Evolutionary conservation across 2,888 invertebrate species (phyloP), one percentile per base, ranked within the genome.

Genomic region (Eupithecia subumbrata): DNA sequence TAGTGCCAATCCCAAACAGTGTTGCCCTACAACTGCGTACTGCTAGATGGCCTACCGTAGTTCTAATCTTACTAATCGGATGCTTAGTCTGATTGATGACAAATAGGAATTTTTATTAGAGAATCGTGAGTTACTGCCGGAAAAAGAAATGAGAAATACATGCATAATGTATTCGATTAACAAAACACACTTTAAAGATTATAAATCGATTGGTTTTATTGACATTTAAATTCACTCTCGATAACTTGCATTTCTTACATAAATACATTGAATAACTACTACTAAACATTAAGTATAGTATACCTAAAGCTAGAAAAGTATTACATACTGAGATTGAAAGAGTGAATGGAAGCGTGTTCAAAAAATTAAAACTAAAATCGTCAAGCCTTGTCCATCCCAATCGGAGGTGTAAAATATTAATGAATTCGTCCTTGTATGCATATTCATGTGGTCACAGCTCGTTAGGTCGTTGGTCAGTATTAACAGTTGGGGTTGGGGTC

Each of bases 381-480:
- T 52, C 69, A 71, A 75, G 71, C 52, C 37, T 69, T 78, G 71
- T 69, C 45, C 43, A 70, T 70, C 67, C 64, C 75, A 78, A 81
- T 81, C 78, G 78, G 82, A 84, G 84, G 87, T 87, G 88, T 86
- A 84, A 84, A 84, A 87, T 87, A 88, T 89, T 90, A 91, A 92
- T 92, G 89, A 91, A 91, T 91, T 87, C 87, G 85, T 86, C 88
- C 88, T 87, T 87, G 88, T 87, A 83, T 93, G 93, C 90, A 94
- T 94, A 94, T 94, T 94, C 93, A 94, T 94, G 89, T 83, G 91
- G 89, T 88, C 89, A 86, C 91, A 88, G 90, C 92, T 94, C 93
- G 94, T 94, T 94, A 94, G 91, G 90, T 91, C 91, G 90, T 85
- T 86, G 92, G 90, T 92, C 92, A 92, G 90, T 89, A 89, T 90